A percentile compares a stretch with the other conserved stretches of the same genome.
Conservation (phyloP, 2,113 vertebrate species). For the Tamias sibiricus region DNA sequence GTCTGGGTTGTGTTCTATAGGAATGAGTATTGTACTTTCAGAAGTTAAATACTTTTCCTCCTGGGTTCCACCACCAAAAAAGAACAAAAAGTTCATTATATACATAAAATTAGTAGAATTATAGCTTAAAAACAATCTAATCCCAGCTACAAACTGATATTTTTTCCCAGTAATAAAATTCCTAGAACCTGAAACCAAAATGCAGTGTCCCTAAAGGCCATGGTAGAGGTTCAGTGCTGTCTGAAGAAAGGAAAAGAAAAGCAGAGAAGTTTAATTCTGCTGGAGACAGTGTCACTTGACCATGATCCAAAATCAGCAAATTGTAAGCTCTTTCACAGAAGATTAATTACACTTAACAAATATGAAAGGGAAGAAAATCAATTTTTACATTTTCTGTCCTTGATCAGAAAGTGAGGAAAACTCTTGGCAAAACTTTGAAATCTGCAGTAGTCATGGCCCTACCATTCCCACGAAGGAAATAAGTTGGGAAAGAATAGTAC, state of each 20-base stretch:
- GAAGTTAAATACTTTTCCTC: background rate
- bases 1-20: background rate
- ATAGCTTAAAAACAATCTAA: background rate
- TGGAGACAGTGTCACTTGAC: background rate
- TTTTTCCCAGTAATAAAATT: background rate
- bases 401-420: background rate
- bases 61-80: background rate
- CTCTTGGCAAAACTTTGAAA: slow-evolving; percentile 6
- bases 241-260: background rate
- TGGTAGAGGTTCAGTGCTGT: background rate
- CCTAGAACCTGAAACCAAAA: background rate
- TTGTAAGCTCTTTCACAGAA: background rate
- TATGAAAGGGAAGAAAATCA: background rate
- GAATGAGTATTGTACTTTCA: background rate
- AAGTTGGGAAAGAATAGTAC: background rate
- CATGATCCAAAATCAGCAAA: background rate
- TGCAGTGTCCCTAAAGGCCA: background rate
- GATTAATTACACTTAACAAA: slow-evolving; percentile 16
- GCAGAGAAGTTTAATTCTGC: background rate
- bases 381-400: background rate
- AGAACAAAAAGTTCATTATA: background rate
- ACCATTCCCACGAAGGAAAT: background rate
- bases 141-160: background rate
- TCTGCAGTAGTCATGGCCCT: background rate
- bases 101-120: background rate